A percentile compares a stretch with the other conserved stretches of the same genome.
Evolutionary conservation across 2,113 vertebrate species (phyloP).

Genomic region (Mellivora capensis): DNA sequence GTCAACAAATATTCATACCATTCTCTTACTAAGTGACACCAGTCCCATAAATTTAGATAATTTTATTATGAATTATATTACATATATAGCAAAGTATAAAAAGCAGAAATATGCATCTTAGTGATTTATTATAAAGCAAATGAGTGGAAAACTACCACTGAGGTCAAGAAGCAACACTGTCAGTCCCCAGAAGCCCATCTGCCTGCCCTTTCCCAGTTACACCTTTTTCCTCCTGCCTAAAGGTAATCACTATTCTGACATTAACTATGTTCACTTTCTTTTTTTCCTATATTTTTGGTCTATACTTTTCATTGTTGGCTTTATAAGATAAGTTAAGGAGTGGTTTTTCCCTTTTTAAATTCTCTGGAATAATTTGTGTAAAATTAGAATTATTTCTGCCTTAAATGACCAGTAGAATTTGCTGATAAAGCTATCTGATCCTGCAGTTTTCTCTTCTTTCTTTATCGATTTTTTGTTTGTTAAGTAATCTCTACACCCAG

Average conservation of each 20-base stretch:
- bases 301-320: background rate
- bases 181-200: background rate
- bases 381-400: constrained; percentile 41
- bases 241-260: background rate
- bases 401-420: constrained; percentile 29
- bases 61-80: constrained; percentile 17
- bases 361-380: constrained; percentile 21
- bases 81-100: background rate
- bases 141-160: background rate
- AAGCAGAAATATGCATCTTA: constrained; percentile 26
- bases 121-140: constrained; percentile 37
- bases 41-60: constrained; percentile 17
- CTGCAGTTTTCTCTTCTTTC: background rate
- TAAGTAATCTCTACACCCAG: background rate
- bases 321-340: background rate
- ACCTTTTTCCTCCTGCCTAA: background rate
- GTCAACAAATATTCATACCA: background rate
- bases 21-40: constrained; percentile 19
- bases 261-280: background rate
- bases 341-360: background rate
- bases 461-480: background rate
- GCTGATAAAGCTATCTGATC: background rate
- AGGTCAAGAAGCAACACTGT: background rate
- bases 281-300: constrained; percentile 35
- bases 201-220: background rate